phyloP scores from a whole-genome alignment of 2,113 vertebrate genomes.

The Jaculus jaculus region DNA sequence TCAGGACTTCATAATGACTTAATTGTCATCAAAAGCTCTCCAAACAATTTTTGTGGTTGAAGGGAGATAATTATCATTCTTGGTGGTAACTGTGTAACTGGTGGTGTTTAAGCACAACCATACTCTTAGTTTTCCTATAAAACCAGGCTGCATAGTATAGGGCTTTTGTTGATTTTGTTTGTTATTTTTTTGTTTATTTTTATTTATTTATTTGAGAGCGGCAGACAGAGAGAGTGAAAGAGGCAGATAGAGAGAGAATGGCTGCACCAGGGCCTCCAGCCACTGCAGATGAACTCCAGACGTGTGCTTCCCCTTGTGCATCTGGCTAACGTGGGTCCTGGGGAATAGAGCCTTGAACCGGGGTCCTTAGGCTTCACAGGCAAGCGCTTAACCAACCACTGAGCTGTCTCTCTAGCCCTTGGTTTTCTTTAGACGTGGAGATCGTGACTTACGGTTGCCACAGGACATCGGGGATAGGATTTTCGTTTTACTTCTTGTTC shows the following conservation, averaged over 20 bases:
- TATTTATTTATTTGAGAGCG: no score
- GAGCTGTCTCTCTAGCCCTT: no score
- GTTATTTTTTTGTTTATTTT: no score
- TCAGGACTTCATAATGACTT: conserved; percentile 21
- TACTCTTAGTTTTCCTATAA: conserved; percentile 23
- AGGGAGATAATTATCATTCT: not conserved
- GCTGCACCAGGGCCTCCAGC: no score
- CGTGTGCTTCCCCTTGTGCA: no score
- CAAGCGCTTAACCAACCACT: no score
- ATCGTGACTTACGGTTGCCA: not conserved
- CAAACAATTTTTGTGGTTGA: conserved; percentile 12
- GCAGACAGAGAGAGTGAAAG: no score
- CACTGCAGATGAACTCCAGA: no score
- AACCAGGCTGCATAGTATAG: not conserved
- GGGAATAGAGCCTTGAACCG: no score
- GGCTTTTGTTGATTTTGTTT: not conserved
- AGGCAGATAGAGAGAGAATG: no score
- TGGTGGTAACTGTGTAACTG: not conserved
- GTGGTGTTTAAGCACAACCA: not conserved
- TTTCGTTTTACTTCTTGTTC: not conserved
- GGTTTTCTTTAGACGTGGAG: not conserved
- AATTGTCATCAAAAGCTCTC: conserved; percentile 22
- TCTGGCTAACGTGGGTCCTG: no score
- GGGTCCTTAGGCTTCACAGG: no score
- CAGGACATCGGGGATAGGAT: not conserved